Percentiles rank a stretch among this genome's conserved stretches.
phyloP scores from a whole-genome alignment of 64 coral and sea anemone genomes.

The Dendronephthya gigantea region DNA sequence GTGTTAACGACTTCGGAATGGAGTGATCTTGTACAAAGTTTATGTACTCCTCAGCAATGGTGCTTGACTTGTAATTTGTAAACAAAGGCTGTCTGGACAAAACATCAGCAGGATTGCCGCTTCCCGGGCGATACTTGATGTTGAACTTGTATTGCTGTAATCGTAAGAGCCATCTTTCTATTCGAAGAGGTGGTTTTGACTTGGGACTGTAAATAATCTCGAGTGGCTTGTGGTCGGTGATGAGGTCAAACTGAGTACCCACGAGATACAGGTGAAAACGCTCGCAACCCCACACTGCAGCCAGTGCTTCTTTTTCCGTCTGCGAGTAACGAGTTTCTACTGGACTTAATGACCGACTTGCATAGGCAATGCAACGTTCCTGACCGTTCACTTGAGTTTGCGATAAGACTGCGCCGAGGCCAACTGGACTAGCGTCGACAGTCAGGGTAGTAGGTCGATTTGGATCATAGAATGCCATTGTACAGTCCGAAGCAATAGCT shows the following conservation, averaged over 20 bases:
- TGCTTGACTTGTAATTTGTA: not conserved
- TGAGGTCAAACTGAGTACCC: not conserved
- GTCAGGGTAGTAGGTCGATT: not conserved
- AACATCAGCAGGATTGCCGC: not conserved
- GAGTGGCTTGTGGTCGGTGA: not conserved
- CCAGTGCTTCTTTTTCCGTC: not conserved
- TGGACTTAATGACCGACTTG: not conserved
- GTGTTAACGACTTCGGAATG: not conserved
- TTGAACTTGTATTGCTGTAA: not conserved
- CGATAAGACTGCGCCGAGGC: not conserved
- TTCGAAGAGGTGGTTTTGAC: not conserved
- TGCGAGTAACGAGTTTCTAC: not conserved
- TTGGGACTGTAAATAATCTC: not conserved
- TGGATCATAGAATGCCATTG: slow-evolving; percentile 1
- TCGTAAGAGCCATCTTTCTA: not conserved
- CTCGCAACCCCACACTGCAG: no score
- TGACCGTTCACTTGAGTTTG: not conserved
- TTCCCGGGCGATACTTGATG: not conserved
- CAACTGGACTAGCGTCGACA: not conserved
- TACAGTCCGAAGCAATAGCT: not conserved
- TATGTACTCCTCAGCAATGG: not conserved
- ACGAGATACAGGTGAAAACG: slow-evolving; percentile 1
- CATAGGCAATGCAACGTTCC: not conserved
- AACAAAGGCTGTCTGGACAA: not conserved
- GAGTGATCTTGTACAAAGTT: not conserved